Percentiles rank a stretch among this genome's conserved stretches.
Conservation (phyloP, 2,113 vertebrate species). For the Varanus komodoensis region DNA sequence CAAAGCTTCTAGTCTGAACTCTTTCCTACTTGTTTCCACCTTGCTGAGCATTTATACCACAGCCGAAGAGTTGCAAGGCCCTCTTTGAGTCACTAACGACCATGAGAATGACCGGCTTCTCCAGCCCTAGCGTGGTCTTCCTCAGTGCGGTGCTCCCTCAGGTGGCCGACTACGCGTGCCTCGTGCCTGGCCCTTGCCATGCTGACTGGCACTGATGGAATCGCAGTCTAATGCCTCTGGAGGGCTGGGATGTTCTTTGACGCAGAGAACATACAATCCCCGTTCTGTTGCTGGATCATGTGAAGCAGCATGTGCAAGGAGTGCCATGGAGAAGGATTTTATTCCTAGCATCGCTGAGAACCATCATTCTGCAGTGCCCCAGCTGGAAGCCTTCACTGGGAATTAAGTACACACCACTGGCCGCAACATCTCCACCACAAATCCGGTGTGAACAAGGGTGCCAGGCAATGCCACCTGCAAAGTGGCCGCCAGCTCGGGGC, state of each 20-base stretch:
- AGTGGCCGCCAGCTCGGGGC: not conserved
- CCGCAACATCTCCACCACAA: not conserved
- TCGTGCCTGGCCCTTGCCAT: too few relatives aligned
- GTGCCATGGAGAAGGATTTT: not conserved
- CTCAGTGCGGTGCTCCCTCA: too few relatives aligned
- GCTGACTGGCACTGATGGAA: too few relatives aligned
- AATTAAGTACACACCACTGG: not conserved
- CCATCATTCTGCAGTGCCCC: not conserved
- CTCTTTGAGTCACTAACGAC: not conserved
- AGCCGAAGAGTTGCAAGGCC: not conserved
- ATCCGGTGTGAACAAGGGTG: not conserved
- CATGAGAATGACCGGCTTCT: not conserved
- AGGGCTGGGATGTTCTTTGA: not conserved
- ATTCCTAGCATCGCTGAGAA: not conserved
- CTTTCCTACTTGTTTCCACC: not conserved
- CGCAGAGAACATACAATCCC: not conserved
- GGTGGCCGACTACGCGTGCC: not conserved
- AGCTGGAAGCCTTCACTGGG: not conserved
- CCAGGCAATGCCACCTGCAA: rapidly evolving
- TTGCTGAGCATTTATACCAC: not conserved
- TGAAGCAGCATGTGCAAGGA: not conserved
- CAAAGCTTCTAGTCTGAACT: not conserved
- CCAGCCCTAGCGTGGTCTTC: too few relatives aligned
- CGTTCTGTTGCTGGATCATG: not conserved
- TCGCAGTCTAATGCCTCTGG: too few relatives aligned